Evolutionary conservation across 2,888 invertebrate genomes (phyloP), one percentile per base, ranked within the genome.

Genomic region (Panzeria rudis): DNA sequence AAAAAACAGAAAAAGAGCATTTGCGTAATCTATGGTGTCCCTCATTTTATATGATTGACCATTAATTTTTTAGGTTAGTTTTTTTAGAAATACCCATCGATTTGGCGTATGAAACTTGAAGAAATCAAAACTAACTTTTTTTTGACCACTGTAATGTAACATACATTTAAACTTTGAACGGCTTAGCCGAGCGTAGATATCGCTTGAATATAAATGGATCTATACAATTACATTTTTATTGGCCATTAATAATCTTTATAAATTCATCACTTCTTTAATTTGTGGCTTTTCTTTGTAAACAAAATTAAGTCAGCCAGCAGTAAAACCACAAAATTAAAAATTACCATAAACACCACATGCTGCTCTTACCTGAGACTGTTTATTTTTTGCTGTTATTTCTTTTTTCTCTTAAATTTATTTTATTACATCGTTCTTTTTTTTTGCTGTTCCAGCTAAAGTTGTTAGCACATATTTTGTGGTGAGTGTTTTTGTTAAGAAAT

Each of bases 401-500:
- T 69, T 20, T 35, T 56, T 38, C 20, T 17, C 7, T 8, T 15
- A 41, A 54, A 72, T 72, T 64, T 72, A 52, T 59, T 68, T 54
- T 44, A 47, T 56, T 72, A 47, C 20, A 35, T 29, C 32, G 17
- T 20, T 8, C 17, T 20, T 54, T 62, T 32, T 62, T 32, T 52
- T 11, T 17, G 20, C 38, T 68, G 35, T 20, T 59, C 15, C n/a
- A n/a, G 6, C 41, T 32, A 3, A 35, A 61, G 5, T 47, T 41
- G 73, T 73, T 73, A 66, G 41, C 66, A 80, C 66, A 68, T 80
- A 66, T 73, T 80, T 80, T 73, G 80, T 38, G 72, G 80, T 25
- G 23, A 71, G 13, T 59, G 44, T 59, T 59, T 59, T 4, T 11
- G 13, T 35, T 17, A 20, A n/a, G 9, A 56, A 25, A n/a, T 29